phyloP scores from a whole-genome alignment of 1,140 invertebrate species.

The Temnothorax longispinosus region DNA sequence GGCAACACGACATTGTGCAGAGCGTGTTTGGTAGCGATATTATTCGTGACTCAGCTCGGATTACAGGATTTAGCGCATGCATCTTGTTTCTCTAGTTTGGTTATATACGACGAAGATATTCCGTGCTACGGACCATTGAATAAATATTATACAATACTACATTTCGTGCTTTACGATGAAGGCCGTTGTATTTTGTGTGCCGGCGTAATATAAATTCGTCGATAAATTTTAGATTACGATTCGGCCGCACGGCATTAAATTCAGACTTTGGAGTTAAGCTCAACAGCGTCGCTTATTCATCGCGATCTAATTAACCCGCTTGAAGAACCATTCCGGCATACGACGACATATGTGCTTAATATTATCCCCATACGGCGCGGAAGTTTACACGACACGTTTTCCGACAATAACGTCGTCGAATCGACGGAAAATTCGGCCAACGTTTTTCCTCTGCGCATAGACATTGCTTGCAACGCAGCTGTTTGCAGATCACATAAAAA shows the following conservation, averaged over 20 bases:
- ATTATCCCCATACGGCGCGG: background rate
- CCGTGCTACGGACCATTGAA: slow-evolving; percentile 41
- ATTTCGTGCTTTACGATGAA: slow-evolving; percentile 39
- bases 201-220: background rate
- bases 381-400: slow-evolving; percentile 14
- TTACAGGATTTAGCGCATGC: slow-evolving; percentile 36
- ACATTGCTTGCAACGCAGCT: background rate
- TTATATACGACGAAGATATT: slow-evolving; percentile 24
- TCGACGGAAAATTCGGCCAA: background rate
- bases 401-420: slow-evolving; percentile 1
- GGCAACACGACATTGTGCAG: background rate
- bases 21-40: slow-evolving; percentile 31
- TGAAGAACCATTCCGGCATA: background rate
- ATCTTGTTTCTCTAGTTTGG: slow-evolving; percentile 43
- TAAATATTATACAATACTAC: slow-evolving; percentile 47
- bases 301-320: slow-evolving; percentile 40
- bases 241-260: slow-evolving; percentile 32
- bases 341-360: slow-evolving; percentile 5
- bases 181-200: slow-evolving; percentile 21
- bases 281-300: slow-evolving; percentile 30
- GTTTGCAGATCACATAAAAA: slow-evolving; percentile 27
- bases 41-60: slow-evolving; percentile 37
- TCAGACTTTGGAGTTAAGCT: background rate
- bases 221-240: slow-evolving; percentile 41
- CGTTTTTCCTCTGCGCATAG: background rate